Base-by-base conservation (phyloP, 1,140 invertebrate genomes). In the Scylla paramamosain region DNA sequence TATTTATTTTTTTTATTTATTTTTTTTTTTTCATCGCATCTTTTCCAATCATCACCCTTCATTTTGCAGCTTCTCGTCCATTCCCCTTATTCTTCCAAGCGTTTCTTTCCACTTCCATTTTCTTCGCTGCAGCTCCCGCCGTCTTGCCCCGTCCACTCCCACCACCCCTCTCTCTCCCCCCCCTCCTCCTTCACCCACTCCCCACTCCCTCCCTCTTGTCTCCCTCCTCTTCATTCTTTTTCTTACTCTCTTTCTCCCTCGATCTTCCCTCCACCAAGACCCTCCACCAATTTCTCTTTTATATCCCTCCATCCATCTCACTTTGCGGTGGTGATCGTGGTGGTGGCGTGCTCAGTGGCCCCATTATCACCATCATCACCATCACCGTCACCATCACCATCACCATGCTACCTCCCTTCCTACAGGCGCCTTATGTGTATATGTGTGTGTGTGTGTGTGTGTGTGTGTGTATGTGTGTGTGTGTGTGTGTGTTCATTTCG, bases 331-430 rank as follows among this genome's bases (percentile, higher is more conserved):
- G 84, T 87, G 84, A 46, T 46, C 29, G 39, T 46, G 39, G 28
- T 32, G n/a, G 39, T 46, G 31, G 84, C 31, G 84, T 87, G 84
- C 10, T 87, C 84, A 46, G n/a, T 16, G 39, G 84, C 31, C 14
- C 84, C 84, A 87, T 32, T 46, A 87, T 39, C 84, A 87, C 84
- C 84, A 87, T 87, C 31, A 87, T 87, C 84, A 87, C 39, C 84
- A 87, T 87, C 84, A 87, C 84, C 12, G 67, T 77, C 67, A 77
- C 67, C 67, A 77, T 77, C 67, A 77, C 67, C 67, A 77, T 59
- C 52, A 12, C 52, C 52, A 77, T 16, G 67, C 67, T 77, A n/a
- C 67, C 1, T 39, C 39, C 39, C 39, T 82, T 28, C 77, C 28
- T 28, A 25, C 31, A 32, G 14, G 84, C 16, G 31, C 14, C 16